Evolutionary conservation across 2,888 invertebrate species (phyloP), one percentile per base, ranked within the genome.

Genomic region (Andrena trimmerana): DNA sequence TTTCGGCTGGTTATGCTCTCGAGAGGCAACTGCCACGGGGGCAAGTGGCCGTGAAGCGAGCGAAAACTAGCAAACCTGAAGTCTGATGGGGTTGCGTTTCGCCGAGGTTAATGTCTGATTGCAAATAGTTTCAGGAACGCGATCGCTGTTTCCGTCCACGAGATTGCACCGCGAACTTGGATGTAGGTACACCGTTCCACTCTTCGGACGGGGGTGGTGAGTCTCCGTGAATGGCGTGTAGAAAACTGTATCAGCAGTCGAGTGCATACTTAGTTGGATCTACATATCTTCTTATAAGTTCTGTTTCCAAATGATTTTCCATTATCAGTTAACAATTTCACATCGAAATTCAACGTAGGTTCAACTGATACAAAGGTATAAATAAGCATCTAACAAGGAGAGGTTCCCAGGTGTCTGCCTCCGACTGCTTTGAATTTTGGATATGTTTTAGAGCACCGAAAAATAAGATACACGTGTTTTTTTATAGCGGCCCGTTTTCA

Each of bases 121-220:
- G 85, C 86, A 89, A 89, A 91, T 91, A 90, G 91, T 91, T 90
- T 88, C 89, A 90, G 89, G 86, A 90, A 88, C 88, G 86, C 86
- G 89, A 88, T 88, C 90, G 90, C 90, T 91, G 88, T 85, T 80
- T 77, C 76, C 69, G 71, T 70, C 78, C 89, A 16, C 90, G 91
- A 90, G 90, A 89, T 86, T 81, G 83, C 86, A 78, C 83, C 88
- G 87, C 88, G 88, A 90, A 87, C 81, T 67, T 67, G 75, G 63
- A 87, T 84, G 86, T 89, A 89, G 90, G 90, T 89, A 42, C 1
- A 24, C 13, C 27, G n/a, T 36, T 5, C 5, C 27, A 33, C 27
- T 54, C 42, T 66, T 60, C 16, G n/a, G 29, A 13, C 31, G 10
- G 0, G 1, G 42, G 13, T 4, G 33, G 20, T 2, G 27, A 6